Conservation (phyloP, 1,140 invertebrate genomes). For the Eupeodes corollae region DNA sequence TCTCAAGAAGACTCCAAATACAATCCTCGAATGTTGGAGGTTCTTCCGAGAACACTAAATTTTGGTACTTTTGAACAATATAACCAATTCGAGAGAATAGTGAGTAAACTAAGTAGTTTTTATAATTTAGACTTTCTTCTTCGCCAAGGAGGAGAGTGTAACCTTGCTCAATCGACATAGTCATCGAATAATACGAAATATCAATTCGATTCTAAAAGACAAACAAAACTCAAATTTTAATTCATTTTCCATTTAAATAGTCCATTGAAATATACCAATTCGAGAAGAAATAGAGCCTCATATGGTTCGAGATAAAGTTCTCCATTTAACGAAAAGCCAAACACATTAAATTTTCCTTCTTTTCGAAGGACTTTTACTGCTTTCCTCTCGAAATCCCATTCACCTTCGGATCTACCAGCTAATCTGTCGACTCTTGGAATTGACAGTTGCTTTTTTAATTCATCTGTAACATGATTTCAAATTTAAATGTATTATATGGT, state of each 20-base stretch:
- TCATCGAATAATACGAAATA: conserved; percentile 15
- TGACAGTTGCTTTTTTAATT: conserved; percentile 16
- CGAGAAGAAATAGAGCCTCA: conserved; percentile 27
- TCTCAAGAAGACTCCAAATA: conserved; percentile 21
- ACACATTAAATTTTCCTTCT: conserved; percentile 31
- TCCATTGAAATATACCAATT: conserved; percentile 15
- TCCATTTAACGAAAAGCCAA: conserved; percentile 18
- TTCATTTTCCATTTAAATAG: too few relatives aligned
- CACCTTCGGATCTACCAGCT: conserved; percentile 19
- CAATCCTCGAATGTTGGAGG: conserved; percentile 11
- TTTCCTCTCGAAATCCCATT: conserved; percentile 19
- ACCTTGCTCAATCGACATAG: conserved; percentile 26
- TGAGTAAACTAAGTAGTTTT: conserved; percentile 28
- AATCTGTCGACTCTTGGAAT: conserved; percentile 20
- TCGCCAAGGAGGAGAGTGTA: conserved; percentile 24
- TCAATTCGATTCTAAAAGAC: conserved; percentile 24
- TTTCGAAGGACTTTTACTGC: conserved; percentile 22
- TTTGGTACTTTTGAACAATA: conserved; percentile 22
- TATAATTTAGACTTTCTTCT: conserved; percentile 13
- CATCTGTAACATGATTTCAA: conserved; percentile 9
- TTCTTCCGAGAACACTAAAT: neutral
- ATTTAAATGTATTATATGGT: neutral
- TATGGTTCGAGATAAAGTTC: conserved; percentile 24
- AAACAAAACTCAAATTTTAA: too few relatives aligned
- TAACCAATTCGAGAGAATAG: conserved; percentile 23